Evolutionary conservation across 2,797 vertebrate genomes (phyloP).

Genomic region (Chanos chanos): DNA sequence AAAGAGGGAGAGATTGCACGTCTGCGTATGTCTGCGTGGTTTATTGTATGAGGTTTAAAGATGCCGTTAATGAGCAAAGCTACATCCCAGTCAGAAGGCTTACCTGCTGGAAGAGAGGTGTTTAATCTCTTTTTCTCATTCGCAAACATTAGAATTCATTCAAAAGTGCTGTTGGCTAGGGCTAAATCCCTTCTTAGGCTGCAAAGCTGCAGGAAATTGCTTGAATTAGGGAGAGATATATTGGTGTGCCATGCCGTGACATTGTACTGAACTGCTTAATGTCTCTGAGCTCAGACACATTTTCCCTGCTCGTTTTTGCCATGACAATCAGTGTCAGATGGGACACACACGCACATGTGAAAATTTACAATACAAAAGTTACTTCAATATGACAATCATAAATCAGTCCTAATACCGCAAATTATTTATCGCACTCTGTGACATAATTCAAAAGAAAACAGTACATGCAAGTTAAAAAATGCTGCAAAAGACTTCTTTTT

Average conservation of each 20-base stretch:
- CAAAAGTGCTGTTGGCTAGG: constrained; percentile 59
- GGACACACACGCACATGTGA: not conserved
- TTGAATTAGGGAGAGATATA: constrained; percentile 77
- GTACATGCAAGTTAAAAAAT: not conserved
- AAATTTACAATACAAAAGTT: not conserved
- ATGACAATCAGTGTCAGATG: not conserved
- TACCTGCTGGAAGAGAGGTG: constrained; percentile 41
- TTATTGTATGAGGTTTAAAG: constrained; percentile 34
- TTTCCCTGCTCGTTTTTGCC: constrained; percentile 43
- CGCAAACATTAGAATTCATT: constrained; percentile 68
- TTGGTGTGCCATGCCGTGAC: constrained; percentile 75
- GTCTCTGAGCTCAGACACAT: constrained; percentile 42
- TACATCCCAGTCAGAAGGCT: constrained; percentile 19
- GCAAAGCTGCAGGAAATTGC: constrained; percentile 81
- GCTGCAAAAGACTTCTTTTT: not conserved
- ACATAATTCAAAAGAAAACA: too few relatives aligned
- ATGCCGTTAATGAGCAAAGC: constrained; percentile 15
- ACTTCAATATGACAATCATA: not conserved
- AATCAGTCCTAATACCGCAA: not conserved
- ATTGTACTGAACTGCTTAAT: constrained; percentile 59
- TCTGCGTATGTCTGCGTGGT: not conserved
- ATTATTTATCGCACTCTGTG: not conserved
- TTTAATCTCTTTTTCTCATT: constrained; percentile 65
- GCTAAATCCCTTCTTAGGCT: constrained; percentile 66
- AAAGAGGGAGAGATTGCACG: not conserved